Conservation (phyloP, 2,797 vertebrate genomes). For the Onychomys leucogaster region DNA sequence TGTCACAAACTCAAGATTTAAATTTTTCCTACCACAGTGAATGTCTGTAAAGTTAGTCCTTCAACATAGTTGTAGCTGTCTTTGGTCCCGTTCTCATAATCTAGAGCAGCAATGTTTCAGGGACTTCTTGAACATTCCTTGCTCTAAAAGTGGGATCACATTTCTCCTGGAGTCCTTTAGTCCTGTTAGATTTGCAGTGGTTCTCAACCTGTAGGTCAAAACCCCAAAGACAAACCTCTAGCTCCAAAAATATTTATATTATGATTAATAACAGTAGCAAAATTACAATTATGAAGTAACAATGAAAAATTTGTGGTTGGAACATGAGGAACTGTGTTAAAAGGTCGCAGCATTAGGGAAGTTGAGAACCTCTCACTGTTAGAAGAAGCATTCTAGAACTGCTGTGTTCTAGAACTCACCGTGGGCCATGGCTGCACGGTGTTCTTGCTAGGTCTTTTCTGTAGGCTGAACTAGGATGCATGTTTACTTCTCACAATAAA, state of each 20-base stretch:
- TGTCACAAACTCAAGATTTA: constrained; percentile 22
- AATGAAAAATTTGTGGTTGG: neutral
- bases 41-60: neutral
- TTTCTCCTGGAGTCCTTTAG: constrained; percentile 18
- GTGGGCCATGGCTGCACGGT: neutral
- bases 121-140: constrained; percentile 35
- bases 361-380: neutral
- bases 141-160: neutral
- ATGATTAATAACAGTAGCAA: neutral
- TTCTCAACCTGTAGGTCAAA: neutral
- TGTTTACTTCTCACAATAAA: constrained; percentile 28
- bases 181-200: neutral
- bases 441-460: neutral
- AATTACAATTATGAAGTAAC: neutral
- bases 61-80: neutral
- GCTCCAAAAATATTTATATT: neutral
- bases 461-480: neutral
- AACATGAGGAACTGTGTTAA: neutral
- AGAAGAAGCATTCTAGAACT: constrained; percentile 9
- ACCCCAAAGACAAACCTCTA: neutral
- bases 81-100: constrained; percentile 25
- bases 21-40: neutral
- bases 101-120: constrained; percentile 18
- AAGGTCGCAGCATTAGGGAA: neutral
- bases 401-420: constrained; percentile 19